Base-by-base conservation (phyloP, 2,113 vertebrate species). In the Cervus canadensis region DNA sequence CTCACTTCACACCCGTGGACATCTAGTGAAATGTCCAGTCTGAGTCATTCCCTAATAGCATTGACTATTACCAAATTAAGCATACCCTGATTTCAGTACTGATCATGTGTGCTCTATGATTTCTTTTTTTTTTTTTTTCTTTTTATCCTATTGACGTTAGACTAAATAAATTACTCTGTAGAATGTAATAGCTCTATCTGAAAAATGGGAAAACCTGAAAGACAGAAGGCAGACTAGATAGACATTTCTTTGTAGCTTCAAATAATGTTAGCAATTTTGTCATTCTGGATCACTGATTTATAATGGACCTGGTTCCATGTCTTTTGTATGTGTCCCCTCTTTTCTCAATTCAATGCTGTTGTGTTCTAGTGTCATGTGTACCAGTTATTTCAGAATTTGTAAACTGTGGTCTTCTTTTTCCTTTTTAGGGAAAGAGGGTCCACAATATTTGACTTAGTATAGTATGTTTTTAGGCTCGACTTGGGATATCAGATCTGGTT, bases 301-400 rank as follows among this genome's bases (percentile, higher is more conserved):
- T 28, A 43, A 40, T 17, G 11, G 36, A 64, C 25, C 10, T 4
- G 4, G 3, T 36, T 43, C 43, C 2, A 0, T 14, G 16, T 17
- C 5, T 33, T 25, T 33, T n/a, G 6, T 25, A 1, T 21, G 0
- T 13, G 8, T 59, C 56, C 78, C 56, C 11, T 25, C 2, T 40
- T 33, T 26, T 62, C 6, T 83, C 33, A 74, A 3, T 19, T 56
- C 54, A 57, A 3, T 23, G 5, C 40, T n/a, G 0, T 57, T 36
- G 33, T 57, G 26, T 30, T 45, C 14, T 40, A 1, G 6, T 17
- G 11, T 50, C 12, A 26, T 7, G 19, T 16, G 17, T 15, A 54
- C 5, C 7, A 7, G 1, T 14, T 52, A 52, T 40, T 74, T 92
- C 6, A 85, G 40, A n/a, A 48, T 36, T 64, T 85, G 45, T 30